Percentiles rank a stretch among this genome's conserved stretches.
These are phyloP conservation scores for Lochmaea crataegi DNA, from an alignment of 2,888 invertebrate genomes.

Conservation along the genomic window DNA sequence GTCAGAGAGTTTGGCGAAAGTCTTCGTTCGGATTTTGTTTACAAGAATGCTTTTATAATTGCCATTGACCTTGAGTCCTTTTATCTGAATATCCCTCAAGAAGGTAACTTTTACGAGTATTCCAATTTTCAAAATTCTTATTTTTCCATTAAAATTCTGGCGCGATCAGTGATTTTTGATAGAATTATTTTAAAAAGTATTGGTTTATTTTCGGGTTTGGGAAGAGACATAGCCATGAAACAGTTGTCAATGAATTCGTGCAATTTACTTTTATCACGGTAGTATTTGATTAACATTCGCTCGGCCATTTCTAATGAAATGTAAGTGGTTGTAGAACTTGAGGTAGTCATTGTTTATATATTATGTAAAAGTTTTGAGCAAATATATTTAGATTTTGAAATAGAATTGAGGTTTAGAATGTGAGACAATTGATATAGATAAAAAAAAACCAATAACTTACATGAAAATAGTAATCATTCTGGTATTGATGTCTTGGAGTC, in stretches of 20 bases:
- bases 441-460: neutral
- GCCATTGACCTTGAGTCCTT: conserved; percentile 47
- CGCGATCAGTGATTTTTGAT: conserved; percentile 45
- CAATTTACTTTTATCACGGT: conserved; percentile 38
- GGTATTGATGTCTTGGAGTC: neutral
- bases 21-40: conserved; percentile 49
- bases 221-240: conserved; percentile 36
- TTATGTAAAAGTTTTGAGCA: neutral
- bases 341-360: neutral
- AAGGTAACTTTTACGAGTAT: conserved; percentile 14
- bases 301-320: conserved; percentile 30
- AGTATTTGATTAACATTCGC: conserved; percentile 31
- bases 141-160: conserved; percentile 42
- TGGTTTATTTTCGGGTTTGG: conserved; percentile 27
- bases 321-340: conserved; percentile 2
- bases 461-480: neutral
- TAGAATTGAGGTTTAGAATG: neutral
- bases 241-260: conserved; percentile 41
- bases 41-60: conserved; percentile 53
- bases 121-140: conserved; percentile 45
- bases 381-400: neutral
- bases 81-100: conserved; percentile 46
- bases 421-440: neutral
- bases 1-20: neutral
- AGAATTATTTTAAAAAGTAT: conserved; percentile 42